Percentiles rank a stretch among this genome's conserved stretches.
phyloP scores from a whole-genome alignment of 2,888 invertebrate genomes.

The Macaria liturata region DNA sequence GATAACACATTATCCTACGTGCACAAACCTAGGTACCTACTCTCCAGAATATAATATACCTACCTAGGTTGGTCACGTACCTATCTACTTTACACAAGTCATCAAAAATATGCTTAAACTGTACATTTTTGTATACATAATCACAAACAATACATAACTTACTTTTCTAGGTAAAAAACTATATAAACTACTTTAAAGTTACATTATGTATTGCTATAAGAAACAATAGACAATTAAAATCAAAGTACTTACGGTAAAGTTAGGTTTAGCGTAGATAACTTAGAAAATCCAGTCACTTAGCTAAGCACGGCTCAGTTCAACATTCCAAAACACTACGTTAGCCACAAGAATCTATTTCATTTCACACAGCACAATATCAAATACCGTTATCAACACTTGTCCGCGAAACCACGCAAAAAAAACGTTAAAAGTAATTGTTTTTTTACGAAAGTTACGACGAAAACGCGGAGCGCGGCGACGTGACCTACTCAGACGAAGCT shows the following conservation, averaged over 20 bases:
- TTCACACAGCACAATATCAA: slow-evolving; percentile 32
- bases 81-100: too few species aligned
- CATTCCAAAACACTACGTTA: slow-evolving; percentile 64
- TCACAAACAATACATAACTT: too few species aligned
- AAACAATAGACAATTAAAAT: slow-evolving; percentile 28
- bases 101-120: too few species aligned
- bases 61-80: too few species aligned
- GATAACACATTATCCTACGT: background rate
- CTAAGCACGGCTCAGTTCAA: slow-evolving; percentile 48
- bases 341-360: slow-evolving; percentile 35
- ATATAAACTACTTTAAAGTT: too few species aligned
- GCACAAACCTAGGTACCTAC: background rate
- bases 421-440: slow-evolving; percentile 60
- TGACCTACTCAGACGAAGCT: slow-evolving; percentile 40
- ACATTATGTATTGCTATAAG: too few species aligned
- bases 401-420: slow-evolving; percentile 35
- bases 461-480: slow-evolving; percentile 38
- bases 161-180: too few species aligned
- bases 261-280: slow-evolving; percentile 1
- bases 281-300: slow-evolving; percentile 37
- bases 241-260: slow-evolving; percentile 32
- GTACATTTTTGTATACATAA: too few species aligned
- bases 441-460: slow-evolving; percentile 75
- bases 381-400: slow-evolving; percentile 30
- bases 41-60: too few species aligned